Conservation (phyloP, 2,113 vertebrate genomes). For the Rafetus swinhoei region DNA sequence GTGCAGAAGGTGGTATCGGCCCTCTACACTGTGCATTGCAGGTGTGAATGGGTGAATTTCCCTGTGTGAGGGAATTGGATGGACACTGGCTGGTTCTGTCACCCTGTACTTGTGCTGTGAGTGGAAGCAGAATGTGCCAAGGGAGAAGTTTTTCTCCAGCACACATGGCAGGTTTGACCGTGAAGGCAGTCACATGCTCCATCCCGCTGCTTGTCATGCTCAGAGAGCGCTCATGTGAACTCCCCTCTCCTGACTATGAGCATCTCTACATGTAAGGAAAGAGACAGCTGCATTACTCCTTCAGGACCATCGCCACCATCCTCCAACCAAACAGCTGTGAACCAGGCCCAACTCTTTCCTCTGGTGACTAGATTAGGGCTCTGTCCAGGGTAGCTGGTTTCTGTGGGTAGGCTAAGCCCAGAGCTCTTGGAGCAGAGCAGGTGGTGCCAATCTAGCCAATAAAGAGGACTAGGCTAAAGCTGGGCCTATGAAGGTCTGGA, state of each 20-base stretch:
- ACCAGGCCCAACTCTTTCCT: not conserved
- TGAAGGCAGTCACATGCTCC: not conserved
- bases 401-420: not conserved
- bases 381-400: not conserved
- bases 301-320: not conserved
- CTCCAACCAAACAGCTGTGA: not conserved
- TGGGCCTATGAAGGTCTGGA: not conserved
- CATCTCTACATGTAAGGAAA: not conserved
- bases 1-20: not conserved
- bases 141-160: not conserved
- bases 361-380: not conserved
- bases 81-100: not conserved
- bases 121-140: too few species aligned
- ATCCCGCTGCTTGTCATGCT: not conserved
- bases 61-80: not conserved
- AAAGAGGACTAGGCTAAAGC: not conserved
- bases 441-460: not conserved
- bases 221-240: too few species aligned
- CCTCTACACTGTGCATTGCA: not conserved
- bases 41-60: fast-evolving
- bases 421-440: not conserved
- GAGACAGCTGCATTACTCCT: not conserved
- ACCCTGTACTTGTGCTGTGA: not conserved
- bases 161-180: not conserved
- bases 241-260: not conserved